Base-by-base conservation (phyloP, 2,888 invertebrate species). In the Nowickia ferox region DNA sequence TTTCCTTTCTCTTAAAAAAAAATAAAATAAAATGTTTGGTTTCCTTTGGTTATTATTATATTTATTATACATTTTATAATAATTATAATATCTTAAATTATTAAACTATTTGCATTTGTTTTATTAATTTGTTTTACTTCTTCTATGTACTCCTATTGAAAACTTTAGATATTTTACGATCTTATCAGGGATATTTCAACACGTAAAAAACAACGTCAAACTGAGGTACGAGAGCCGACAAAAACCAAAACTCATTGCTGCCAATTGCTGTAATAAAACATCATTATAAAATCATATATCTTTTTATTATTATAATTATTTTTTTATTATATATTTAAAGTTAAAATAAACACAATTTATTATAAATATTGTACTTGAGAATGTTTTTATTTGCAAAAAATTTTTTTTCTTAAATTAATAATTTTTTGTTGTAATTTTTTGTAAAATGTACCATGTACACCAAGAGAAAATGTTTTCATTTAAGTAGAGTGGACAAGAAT, bases 181-280 rank as follows among this genome's bases (percentile, higher is more conserved):
- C 92, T 93, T 89, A 92, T 93, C 92, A 93, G 92, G 91, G 93
- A 93, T 91, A 93, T 93, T 88, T 92, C 93, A 90, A 91, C 92
- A 89, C 93, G 92, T 89, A 93, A 93, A 89, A 93, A 92, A 90
- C 92, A 91, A 89, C 93, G 92, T 90, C 92, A 92, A 90, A 92
- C 92, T 89, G 93, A 92, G 89, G 91, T 92, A 86, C 91, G 91
- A 91, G 92, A 92, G 91, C 92, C 93, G 90, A 90, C 90, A 89
- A 92, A 93, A 91, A 90, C 91, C 89, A 91, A 91, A 90, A 90
- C 92, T 91, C 92, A 90, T 90, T 93, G 93, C 92, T 93, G 93
- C 93, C 93, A 92, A 93, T 90, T 93, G 92, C 91, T 93, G 90
- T 93, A 92, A 91, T 88, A 87, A 74, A 78, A 84, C 68, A 82